Base-by-base conservation (phyloP, 2,888 invertebrate genomes). In the Achlya flavicornis region DNA sequence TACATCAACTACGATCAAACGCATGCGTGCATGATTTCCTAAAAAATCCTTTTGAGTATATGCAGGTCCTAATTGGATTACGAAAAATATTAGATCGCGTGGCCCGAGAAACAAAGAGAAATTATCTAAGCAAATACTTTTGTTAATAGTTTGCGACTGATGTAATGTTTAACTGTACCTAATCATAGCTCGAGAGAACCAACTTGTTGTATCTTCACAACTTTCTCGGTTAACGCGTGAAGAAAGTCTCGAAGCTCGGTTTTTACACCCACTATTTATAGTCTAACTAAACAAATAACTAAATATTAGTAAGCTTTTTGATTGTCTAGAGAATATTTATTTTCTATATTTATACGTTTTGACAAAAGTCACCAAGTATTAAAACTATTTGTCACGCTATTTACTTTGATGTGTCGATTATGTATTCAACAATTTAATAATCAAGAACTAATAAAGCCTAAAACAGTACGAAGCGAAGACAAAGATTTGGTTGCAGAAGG, bases 151-250 rank as follows among this genome's bases (percentile, higher is more conserved):
- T 46, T n/a, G 19, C 53, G 53, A 19, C 19, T 16, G 19, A 19
- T 53, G 11, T 53, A 53, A 53, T 53, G 16, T 53, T 19, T 53
- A 53, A n/a, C 10, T 10, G 10, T 53, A 53, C 6, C 53, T 19
- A 53, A n/a, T 53, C 7, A 19, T 7, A 19, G 10, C 53, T 53
- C 10, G 53, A 53, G 19, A 53, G 16, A 7, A 53, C 53, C 53
- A 53, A 53, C 41, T 53, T n/a, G 53, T 16, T 48, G 53, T 53
- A n/a, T 53, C 26, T 26, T 53, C 16, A 10, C 53, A 53, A 53
- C 53, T 53, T 53, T 53, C 53, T 53, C 53, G 19, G 19, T 19
- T 53, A 53, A 0, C 19, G 14, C 7, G 53, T 19, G 8, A 53
- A 53, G 53, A 53, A 19, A 53, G 19, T 19, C 6, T 19, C 16